Evolutionary conservation across 2,888 invertebrate species (phyloP).

Genomic region (Notodonta ziczac): DNA sequence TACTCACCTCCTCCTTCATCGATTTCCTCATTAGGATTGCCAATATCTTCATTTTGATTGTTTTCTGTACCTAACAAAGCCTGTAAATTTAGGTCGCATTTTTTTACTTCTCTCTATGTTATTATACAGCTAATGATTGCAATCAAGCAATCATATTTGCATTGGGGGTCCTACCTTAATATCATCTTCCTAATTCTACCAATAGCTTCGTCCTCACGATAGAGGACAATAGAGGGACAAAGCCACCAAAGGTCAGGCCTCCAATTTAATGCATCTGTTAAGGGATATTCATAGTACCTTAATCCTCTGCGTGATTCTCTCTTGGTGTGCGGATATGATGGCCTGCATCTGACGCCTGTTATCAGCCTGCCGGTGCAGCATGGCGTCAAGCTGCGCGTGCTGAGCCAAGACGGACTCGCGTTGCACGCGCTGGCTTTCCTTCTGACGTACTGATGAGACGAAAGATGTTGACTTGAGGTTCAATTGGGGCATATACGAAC

Average conservation of each 20-base stretch:
- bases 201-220: no score
- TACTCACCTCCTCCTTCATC: conserved; percentile 42
- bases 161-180: no score
- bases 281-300: conserved; percentile 61
- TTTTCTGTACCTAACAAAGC: conserved; percentile 60
- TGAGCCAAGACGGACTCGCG: conserved; percentile 81
- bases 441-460: conserved; percentile 63
- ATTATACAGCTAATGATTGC: no score
- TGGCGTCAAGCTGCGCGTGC: conserved; percentile 79
- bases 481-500: no score
- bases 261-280: not conserved
- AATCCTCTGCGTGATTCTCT: conserved; percentile 85
- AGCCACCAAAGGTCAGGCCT: no score
- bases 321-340: conserved; percentile 85
- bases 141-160: no score
- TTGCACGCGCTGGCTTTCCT: conserved; percentile 75
- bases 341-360: conserved; percentile 84
- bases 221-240: no score
- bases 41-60: conserved; percentile 39
- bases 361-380: conserved; percentile 82
- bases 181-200: no score
- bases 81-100: conserved; percentile 52
- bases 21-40: conserved; percentile 33
- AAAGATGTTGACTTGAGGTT: no score
- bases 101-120: no score